Percentiles rank a stretch among this genome's conserved stretches.
Evolutionary conservation across 2,113 vertebrate species (phyloP).

Genomic region (Siniperca knerii): DNA sequence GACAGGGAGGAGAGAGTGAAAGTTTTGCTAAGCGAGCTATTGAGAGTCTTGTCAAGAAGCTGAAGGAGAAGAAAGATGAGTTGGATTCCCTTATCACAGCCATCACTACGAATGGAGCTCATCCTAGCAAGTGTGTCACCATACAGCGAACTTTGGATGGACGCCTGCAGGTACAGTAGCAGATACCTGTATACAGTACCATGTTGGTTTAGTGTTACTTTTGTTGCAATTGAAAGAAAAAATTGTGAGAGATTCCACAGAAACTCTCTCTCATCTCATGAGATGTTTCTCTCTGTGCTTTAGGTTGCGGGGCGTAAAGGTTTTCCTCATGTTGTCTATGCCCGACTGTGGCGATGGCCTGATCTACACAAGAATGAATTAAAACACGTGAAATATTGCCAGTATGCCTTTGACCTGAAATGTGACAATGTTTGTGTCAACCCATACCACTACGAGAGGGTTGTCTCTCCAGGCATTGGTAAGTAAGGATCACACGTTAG

Average conservation of each 20-base stretch:
- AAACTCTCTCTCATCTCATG: neutral
- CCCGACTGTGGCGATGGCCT: slow-evolving; percentile 97
- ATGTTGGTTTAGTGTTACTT: neutral
- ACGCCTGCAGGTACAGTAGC: slow-evolving; percentile 90
- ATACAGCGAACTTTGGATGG: slow-evolving; percentile 97
- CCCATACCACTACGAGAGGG: slow-evolving; percentile 98
- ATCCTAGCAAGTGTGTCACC: slow-evolving; percentile 98
- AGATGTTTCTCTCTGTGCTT: slow-evolving; percentile 29
- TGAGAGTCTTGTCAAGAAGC: slow-evolving; percentile 96
- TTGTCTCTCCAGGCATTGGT: slow-evolving; percentile 98
- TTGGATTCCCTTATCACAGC: slow-evolving; percentile 97
- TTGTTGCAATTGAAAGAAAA: neutral
- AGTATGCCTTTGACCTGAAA: slow-evolving; percentile 98
- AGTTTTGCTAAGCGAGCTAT: slow-evolving; percentile 97
- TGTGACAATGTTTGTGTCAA: slow-evolving; percentile 99
- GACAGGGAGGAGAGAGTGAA: slow-evolving; percentile 97
- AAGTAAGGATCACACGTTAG: slow-evolving; percentile 50
- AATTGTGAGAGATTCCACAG: neutral
- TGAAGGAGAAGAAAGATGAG: slow-evolving; percentile 99
- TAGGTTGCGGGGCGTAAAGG: slow-evolving; percentile 98
- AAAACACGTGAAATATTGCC: slow-evolving; percentile 99
- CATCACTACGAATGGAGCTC: slow-evolving; percentile 97
- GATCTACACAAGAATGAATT: slow-evolving; percentile 99
- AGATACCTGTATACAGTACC: neutral
- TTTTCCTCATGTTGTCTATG: slow-evolving; percentile 98